Percentiles rank a stretch among this genome's conserved stretches.
These are phyloP conservation scores for Acestrorhynchus altus DNA, from an alignment of 2,797 vertebrate species.

Conservation along the genomic window DNA sequence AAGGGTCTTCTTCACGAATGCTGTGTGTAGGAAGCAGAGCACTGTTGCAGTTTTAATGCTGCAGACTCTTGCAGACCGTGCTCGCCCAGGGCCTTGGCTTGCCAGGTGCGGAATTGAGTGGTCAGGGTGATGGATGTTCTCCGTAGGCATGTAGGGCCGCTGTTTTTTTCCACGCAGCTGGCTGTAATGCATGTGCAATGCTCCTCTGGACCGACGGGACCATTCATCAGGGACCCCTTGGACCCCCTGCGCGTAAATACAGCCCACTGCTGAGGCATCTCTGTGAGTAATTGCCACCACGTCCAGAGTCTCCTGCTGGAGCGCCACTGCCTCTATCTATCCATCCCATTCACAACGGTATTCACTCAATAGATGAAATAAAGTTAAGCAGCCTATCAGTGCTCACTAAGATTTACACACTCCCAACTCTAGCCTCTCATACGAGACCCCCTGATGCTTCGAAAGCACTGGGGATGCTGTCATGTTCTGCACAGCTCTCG, in stretches of 20 bases:
- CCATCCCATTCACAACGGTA: background rate
- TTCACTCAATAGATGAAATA: constrained; percentile 17
- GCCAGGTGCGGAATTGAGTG: constrained; percentile 67
- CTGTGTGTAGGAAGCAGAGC: background rate
- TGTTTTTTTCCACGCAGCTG: constrained; percentile 61
- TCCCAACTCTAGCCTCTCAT: background rate
- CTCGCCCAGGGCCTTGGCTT: constrained; percentile 62
- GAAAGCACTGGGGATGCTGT: background rate
- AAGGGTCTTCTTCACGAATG: background rate
- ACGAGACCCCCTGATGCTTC: background rate
- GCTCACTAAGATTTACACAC: background rate
- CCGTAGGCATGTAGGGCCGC: constrained; percentile 61
- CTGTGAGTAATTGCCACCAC: constrained; percentile 29
- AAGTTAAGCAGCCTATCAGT: constrained; percentile 11
- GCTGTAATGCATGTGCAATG: constrained; percentile 36
- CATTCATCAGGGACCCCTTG: constrained; percentile 53
- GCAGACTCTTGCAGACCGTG: constrained; percentile 42
- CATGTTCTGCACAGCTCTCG: background rate
- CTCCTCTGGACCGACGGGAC: constrained; percentile 26
- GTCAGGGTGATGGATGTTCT: constrained; percentile 73
- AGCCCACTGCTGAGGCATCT: constrained; percentile 39
- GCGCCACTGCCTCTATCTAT: constrained; percentile 8
- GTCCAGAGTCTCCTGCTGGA: constrained; percentile 41
- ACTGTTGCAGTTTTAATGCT: constrained; percentile 21
- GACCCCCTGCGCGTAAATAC: constrained; percentile 71